These are phyloP conservation scores for Leptonema lineaticorne DNA, from an alignment of 1,140 invertebrate species.

Conservation along the genomic window DNA sequence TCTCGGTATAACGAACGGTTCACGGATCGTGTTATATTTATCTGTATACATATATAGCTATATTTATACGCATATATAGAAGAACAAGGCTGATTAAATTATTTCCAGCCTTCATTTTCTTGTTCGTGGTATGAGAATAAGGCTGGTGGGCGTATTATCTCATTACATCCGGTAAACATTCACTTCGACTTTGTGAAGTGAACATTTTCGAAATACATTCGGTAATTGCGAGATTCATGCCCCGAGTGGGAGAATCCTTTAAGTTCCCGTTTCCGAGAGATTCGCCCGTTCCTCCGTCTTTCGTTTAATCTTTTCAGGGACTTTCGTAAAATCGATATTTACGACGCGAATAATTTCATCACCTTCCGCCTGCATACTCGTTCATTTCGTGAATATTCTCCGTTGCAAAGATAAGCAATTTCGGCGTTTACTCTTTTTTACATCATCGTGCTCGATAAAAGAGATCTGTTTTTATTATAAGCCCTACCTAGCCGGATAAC, in stretches of 20 bases:
- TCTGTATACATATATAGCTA: too few species aligned
- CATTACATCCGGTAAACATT: conserved; percentile 28
- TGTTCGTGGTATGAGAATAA: background rate
- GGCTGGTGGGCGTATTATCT: background rate
- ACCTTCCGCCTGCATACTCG: background rate
- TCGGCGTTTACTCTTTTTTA: background rate
- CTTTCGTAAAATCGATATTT: conserved; percentile 1
- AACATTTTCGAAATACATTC: conserved; percentile 29
- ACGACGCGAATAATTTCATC: conserved; percentile 13
- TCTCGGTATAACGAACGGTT: background rate
- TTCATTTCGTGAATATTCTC: background rate
- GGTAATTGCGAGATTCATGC: conserved; percentile 29
- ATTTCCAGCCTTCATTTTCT: conserved; percentile 12
- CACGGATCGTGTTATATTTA: conserved; percentile 5
- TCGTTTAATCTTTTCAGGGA: conserved; percentile 3
- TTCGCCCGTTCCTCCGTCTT: background rate
- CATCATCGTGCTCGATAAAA: background rate
- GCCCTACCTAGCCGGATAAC: background rate
- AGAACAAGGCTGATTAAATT: conserved; percentile 34
- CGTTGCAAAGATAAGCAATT: background rate
- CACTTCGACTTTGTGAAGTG: conserved; percentile 23
- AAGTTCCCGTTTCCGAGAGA: background rate
- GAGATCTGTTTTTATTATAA: conserved; percentile 6
- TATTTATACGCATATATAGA: conserved; percentile 22
- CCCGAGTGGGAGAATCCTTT: conserved; percentile 23